Evolutionary conservation across 37 sponge, comb jelly and placozoan species (phyloP).

Genomic region (Diacarnus erythraeanus): DNA sequence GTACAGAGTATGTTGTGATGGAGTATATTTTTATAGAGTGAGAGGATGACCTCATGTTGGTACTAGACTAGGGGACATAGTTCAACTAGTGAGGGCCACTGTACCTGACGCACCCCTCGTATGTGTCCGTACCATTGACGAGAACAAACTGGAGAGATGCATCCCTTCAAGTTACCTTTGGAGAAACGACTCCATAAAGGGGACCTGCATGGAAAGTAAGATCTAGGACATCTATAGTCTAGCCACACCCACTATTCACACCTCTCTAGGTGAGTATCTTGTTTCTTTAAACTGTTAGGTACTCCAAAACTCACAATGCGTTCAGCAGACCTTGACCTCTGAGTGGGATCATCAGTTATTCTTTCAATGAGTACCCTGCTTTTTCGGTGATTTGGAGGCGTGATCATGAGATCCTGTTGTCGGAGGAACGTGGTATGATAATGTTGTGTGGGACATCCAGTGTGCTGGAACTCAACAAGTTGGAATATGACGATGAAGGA

Average conservation of each 20-base stretch:
- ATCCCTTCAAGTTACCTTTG: constrained; percentile 50
- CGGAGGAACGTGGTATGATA: constrained; percentile 19
- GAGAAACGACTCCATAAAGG: constrained; percentile 20
- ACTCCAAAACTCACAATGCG: constrained; percentile 65
- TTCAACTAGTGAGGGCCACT: constrained; percentile 48
- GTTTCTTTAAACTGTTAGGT: too few relatives aligned
- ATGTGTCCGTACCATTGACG: constrained; percentile 38
- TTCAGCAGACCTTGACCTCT: constrained; percentile 40
- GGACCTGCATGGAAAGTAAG: constrained; percentile 28
- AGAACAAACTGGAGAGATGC: constrained; percentile 31
- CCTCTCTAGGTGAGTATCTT: too few relatives aligned
- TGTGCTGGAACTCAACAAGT: constrained; percentile 34
- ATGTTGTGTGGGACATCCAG: constrained; percentile 53
- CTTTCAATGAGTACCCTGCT: constrained; percentile 71
- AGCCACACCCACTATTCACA: too few relatives aligned
- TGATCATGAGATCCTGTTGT: constrained; percentile 16
- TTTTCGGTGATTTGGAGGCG: constrained; percentile 65
- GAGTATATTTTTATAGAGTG: constrained; percentile 75
- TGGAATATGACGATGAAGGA: constrained; percentile 58
- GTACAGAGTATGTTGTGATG: constrained; percentile 65
- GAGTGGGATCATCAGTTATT: constrained; percentile 49
- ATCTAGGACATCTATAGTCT: neutral
- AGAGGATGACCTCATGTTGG: constrained; percentile 55
- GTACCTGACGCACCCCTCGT: neutral
- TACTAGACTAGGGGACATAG: constrained; percentile 66